Conservation (phyloP, 2,888 invertebrate species). For the Drosophila seclusa region DNA sequence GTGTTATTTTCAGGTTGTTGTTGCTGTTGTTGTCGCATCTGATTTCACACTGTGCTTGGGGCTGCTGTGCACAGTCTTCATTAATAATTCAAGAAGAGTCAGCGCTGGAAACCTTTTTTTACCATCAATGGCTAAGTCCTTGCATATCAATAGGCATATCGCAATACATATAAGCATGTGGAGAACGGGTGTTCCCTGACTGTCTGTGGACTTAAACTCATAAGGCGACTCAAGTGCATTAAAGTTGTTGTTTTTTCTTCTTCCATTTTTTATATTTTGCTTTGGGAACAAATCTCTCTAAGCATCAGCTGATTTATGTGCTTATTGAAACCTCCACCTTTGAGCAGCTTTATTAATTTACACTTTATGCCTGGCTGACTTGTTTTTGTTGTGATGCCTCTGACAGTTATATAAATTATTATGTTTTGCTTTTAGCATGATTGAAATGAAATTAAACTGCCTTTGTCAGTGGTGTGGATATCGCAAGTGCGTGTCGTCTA, state of each 20-base stretch:
- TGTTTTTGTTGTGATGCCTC: conserved; percentile 25
- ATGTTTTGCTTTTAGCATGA: conserved; percentile 80
- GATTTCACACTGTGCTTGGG: conserved; percentile 56
- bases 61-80: conserved; percentile 53
- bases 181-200: not conserved
- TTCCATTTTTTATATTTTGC: not conserved
- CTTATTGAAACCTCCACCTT: conserved; percentile 24
- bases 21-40: conserved; percentile 45
- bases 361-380: conserved; percentile 48
- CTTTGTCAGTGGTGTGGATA: conserved; percentile 53
- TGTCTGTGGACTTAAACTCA: conserved; percentile 9
- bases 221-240: conserved; percentile 46
- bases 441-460: conserved; percentile 80
- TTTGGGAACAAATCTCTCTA: conserved; percentile 31
- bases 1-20: conserved; percentile 21
- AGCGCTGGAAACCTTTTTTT: conserved; percentile 34
- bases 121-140: conserved; percentile 50
- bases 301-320: conserved; percentile 54
- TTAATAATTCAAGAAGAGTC: conserved; percentile 76
- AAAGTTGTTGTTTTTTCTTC: conserved; percentile 29
- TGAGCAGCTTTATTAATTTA: conserved; percentile 65
- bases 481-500: conserved; percentile 54
- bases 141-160: conserved; percentile 21
- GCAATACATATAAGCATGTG: conserved; percentile 7
- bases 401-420: conserved; percentile 80